phyloP scores from a whole-genome alignment of 2,797 vertebrate genomes.

The Manis pentadactyla region DNA sequence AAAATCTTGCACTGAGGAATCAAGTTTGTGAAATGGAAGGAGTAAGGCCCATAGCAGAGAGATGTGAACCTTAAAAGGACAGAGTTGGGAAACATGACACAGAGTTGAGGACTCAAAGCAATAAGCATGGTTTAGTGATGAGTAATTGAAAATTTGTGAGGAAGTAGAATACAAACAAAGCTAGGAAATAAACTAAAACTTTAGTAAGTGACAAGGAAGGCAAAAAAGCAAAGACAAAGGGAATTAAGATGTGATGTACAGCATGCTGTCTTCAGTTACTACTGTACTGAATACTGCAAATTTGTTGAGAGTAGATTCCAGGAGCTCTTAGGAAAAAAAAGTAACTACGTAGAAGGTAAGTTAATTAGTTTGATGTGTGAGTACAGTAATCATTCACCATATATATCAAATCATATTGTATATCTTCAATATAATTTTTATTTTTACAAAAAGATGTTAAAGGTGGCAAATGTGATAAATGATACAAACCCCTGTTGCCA shows the following conservation, averaged over 20 bases:
- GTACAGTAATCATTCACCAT: background rate
- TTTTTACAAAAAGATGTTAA: background rate
- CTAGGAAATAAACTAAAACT: background rate
- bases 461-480: background rate
- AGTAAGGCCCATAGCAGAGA: background rate
- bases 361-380: background rate
- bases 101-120: background rate
- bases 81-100: background rate
- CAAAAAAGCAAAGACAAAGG: background rate
- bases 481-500: background rate
- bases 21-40: background rate
- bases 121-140: background rate
- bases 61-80: background rate
- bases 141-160: background rate
- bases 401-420: background rate
- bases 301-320: background rate
- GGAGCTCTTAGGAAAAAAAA: background rate
- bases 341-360: background rate
- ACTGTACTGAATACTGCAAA: background rate
- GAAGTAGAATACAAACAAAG: background rate
- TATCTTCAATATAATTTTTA: background rate
- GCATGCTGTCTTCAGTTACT: background rate
- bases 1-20: background rate
- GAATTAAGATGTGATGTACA: background rate
- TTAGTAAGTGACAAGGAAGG: background rate